A percentile compares a stretch with the other conserved stretches of the same genome.
These are phyloP conservation scores for Tetragonula clypearis DNA, from an alignment of 1,140 invertebrate genomes.

Conservation along the genomic window DNA sequence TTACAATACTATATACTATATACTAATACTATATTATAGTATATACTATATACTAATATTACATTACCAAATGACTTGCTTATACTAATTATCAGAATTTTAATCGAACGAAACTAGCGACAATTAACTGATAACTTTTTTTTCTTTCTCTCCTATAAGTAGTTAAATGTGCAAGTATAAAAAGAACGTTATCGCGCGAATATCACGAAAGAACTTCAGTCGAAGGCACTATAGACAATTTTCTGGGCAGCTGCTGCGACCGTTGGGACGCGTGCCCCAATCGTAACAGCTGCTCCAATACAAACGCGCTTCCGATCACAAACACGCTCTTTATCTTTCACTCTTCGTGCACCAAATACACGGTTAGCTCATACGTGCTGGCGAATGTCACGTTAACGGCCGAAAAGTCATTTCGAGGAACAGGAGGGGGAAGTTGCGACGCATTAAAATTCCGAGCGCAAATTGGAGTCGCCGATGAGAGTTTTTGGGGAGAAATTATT, in stretches of 20 bases:
- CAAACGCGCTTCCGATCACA: constrained; percentile 58
- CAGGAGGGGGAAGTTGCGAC: constrained; percentile 26
- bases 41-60: no score
- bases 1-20: no score
- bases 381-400: constrained; percentile 52
- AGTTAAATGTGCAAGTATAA: no score
- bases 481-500: background rate
- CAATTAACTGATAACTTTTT: no score
- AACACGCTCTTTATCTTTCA: constrained; percentile 60
- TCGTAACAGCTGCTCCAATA: constrained; percentile 74
- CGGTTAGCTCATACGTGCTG: constrained; percentile 25
- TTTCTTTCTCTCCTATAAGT: no score
- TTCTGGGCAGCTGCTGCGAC: constrained; percentile 79
- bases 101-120: no score
- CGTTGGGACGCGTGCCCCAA: constrained; percentile 79
- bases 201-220: constrained; percentile 60
- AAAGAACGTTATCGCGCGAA: background rate
- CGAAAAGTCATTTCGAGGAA: constrained; percentile 60
- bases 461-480: background rate
- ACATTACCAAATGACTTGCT: no score
- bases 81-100: no score
- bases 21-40: no score
- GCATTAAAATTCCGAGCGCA: constrained; percentile 5
- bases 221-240: constrained; percentile 70
- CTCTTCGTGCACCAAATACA: constrained; percentile 37